Conservation (phyloP, 2,113 vertebrate species). For the Arenaria interpres region DNA sequence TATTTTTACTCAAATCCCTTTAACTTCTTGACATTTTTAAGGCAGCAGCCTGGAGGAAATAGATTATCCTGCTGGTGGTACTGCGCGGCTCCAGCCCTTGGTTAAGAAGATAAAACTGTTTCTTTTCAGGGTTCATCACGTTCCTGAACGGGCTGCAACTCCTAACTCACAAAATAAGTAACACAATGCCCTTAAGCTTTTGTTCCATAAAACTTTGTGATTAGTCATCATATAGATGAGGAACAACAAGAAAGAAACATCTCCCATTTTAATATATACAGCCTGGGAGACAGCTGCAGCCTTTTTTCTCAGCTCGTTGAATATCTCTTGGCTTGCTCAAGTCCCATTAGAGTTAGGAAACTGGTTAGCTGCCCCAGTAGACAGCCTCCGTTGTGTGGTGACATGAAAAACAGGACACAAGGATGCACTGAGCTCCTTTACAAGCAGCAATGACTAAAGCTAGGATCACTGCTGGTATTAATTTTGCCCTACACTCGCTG, state of each 20-base stretch:
- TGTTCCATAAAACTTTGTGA: neutral
- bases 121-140: neutral
- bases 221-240: neutral
- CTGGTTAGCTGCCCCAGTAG: neutral
- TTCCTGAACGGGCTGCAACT: neutral
- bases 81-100: accelerated
- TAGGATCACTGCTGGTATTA: neutral
- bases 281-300: neutral
- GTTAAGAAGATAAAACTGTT: slow-evolving; percentile 9
- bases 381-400: neutral
- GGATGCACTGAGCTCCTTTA: neutral
- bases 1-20: slow-evolving; percentile 49
- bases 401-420: neutral
- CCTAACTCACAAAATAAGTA: neutral
- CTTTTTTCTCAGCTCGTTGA: neutral
- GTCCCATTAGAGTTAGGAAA: neutral
- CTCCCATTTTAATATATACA: neutral
- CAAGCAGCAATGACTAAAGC: neutral
- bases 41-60: slow-evolving; percentile 38
- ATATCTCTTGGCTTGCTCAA: neutral
- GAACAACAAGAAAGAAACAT: neutral
- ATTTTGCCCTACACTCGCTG: neutral
- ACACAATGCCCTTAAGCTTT: neutral
- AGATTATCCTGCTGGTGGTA: neutral
- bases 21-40: slow-evolving; percentile 30